These are phyloP conservation scores for Paramisgurnus dabryanus DNA, from an alignment of 2,113 vertebrate genomes.

Conservation along the genomic window DNA sequence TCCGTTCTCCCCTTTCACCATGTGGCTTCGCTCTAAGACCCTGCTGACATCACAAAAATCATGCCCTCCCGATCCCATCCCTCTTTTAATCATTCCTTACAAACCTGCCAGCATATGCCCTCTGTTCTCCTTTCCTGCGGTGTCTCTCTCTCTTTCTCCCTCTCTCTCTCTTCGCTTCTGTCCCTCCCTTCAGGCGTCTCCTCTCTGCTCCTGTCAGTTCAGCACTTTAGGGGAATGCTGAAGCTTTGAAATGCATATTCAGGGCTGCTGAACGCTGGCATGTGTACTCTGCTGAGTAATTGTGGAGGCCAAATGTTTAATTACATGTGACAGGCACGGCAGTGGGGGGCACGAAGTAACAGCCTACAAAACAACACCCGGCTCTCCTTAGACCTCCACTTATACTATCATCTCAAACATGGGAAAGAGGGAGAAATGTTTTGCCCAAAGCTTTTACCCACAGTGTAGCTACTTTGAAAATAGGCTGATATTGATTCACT, in stretches of 20 bases:
- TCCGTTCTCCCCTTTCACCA: constrained; percentile 51
- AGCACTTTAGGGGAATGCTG: constrained; percentile 89
- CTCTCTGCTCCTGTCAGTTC: constrained; percentile 86
- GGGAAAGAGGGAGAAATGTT: constrained; percentile 37
- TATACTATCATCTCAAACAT: constrained; percentile 69
- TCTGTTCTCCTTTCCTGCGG: constrained; percentile 37
- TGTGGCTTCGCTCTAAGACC: constrained; percentile 55
- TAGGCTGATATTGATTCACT: background rate
- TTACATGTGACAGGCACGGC: constrained; percentile 98
- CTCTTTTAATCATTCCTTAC: constrained; percentile 88
- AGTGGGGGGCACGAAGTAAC: constrained; percentile 84
- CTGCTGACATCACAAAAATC: constrained; percentile 56
- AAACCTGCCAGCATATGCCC: constrained; percentile 81
- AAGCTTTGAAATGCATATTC: constrained; percentile 98
- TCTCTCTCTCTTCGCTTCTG: constrained; percentile 49
- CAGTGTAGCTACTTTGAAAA: background rate
- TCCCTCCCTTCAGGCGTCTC: constrained; percentile 78
- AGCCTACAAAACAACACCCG: constrained; percentile 83
- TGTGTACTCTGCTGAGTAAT: constrained; percentile 95
- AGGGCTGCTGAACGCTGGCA: constrained; percentile 84
- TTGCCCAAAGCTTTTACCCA: background rate
- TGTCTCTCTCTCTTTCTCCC: constrained; percentile 4
- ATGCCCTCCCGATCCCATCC: constrained; percentile 23
- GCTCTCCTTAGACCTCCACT: constrained; percentile 52
- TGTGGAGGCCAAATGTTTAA: constrained; percentile 99